A percentile compares a stretch with the other conserved stretches of the same genome.
Conservation (phyloP, 2,113 vertebrate genomes). For the Perca fluviatilis region DNA sequence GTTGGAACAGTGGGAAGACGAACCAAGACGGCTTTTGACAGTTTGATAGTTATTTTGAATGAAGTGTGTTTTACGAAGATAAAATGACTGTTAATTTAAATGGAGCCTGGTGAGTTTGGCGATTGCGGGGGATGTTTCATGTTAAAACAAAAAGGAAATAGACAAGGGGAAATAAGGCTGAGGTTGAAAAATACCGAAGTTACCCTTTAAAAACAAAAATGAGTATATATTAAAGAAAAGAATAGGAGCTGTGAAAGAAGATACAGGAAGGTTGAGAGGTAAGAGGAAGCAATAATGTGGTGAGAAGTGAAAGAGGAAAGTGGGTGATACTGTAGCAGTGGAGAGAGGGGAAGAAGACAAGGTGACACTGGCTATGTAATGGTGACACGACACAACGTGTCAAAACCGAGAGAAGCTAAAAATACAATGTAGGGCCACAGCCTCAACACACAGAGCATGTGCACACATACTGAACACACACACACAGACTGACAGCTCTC, state of each 20-base stretch:
- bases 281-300: slow-evolving; percentile 4
- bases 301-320: neutral
- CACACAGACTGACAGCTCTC: slow-evolving; percentile 40
- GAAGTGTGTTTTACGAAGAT: too few relatives aligned
- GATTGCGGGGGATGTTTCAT: too few relatives aligned
- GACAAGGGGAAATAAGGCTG: too few relatives aligned
- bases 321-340: slow-evolving; percentile 15
- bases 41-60: too few relatives aligned
- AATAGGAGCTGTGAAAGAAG: neutral
- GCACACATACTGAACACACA: slow-evolving; percentile 13
- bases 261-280: neutral
- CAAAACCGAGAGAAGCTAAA: slow-evolving; percentile 53
- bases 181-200: too few relatives aligned
- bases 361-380: slow-evolving; percentile 43
- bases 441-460: slow-evolving; percentile 17
- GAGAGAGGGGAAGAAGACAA: slow-evolving; percentile 1
- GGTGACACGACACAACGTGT: slow-evolving; percentile 40
- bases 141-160: too few relatives aligned
- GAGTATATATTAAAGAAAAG: neutral
- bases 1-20: too few relatives aligned
- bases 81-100: too few relatives aligned
- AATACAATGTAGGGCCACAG: slow-evolving; percentile 40
- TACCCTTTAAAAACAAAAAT: too few relatives aligned
- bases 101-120: too few relatives aligned
- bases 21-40: too few relatives aligned